phyloP scores from a whole-genome alignment of 2,888 invertebrate genomes.

The Malthinus flaveolus region DNA sequence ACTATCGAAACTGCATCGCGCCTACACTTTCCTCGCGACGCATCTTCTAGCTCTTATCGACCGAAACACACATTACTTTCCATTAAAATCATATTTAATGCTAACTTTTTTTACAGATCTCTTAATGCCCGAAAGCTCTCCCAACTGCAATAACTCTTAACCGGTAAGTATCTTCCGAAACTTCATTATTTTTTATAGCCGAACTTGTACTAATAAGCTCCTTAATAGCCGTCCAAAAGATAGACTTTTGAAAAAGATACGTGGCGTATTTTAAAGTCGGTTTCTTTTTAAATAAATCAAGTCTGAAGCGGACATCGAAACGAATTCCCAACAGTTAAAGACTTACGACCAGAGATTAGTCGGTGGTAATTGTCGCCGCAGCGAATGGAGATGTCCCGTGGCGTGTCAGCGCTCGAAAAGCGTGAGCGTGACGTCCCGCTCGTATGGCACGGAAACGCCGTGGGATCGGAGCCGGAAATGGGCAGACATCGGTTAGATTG shows the following conservation, averaged over 20 bases:
- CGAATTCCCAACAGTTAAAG: slow-evolving; percentile 26
- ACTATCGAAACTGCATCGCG: slow-evolving; percentile 11
- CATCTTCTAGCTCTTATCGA: slow-evolving; percentile 16
- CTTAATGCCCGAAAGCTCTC: slow-evolving; percentile 10
- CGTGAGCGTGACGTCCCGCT: slow-evolving; percentile 46
- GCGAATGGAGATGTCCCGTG: slow-evolving; percentile 48
- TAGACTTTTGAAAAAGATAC: not conserved
- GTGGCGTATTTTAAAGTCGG: not conserved
- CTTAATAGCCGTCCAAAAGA: not conserved
- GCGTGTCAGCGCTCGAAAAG: slow-evolving; percentile 37
- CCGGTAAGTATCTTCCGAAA: slow-evolving; percentile 15
- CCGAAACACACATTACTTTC: slow-evolving; percentile 26
- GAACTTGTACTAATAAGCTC: slow-evolving; percentile 6
- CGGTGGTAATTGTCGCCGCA: slow-evolving; percentile 42
- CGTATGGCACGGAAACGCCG: slow-evolving; percentile 48
- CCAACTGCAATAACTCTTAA: slow-evolving; percentile 10
- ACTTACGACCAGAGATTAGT: slow-evolving; percentile 35
- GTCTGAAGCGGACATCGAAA: slow-evolving; percentile 4
- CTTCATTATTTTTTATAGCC: slow-evolving; percentile 11
- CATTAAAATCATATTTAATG: slow-evolving; percentile 22
- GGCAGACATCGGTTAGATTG: slow-evolving; percentile 51
- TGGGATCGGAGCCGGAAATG: slow-evolving; percentile 48
- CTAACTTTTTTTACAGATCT: slow-evolving; percentile 19
- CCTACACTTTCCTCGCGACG: slow-evolving; percentile 11
- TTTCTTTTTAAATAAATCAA: slow-evolving; percentile 5